A percentile compares a stretch with the other conserved stretches of the same genome.
These are phyloP conservation scores for Danaus melanippus DNA, from an alignment of 1,140 invertebrate species.

Conservation along the genomic window DNA sequence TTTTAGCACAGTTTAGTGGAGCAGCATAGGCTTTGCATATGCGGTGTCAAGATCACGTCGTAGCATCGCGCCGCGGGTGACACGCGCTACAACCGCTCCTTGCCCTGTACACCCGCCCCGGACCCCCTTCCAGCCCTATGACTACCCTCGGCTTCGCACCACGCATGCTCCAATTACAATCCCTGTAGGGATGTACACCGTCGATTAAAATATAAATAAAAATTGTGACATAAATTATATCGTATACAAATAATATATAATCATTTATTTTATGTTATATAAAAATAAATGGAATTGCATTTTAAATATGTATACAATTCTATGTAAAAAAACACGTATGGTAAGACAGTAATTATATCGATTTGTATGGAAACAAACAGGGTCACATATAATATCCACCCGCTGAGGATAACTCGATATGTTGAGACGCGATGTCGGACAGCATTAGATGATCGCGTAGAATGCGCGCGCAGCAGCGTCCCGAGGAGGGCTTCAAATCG, in stretches of 20 bases:
- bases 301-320: too few species aligned
- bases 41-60: conserved; percentile 67
- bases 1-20: conserved; percentile 19
- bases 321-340: too few species aligned
- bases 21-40: conserved; percentile 53
- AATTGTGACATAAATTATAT: too few species aligned
- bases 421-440: conserved; percentile 52
- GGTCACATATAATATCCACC: conserved; percentile 41
- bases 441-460: conserved; percentile 49
- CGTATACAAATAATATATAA: too few species aligned
- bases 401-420: conserved; percentile 60
- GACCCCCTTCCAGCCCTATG: conserved; percentile 39
- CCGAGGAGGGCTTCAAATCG: conserved; percentile 65
- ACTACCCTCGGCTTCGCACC: conserved; percentile 38
- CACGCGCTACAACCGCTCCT: conserved; percentile 32
- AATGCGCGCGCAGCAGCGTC: conserved; percentile 63
- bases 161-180: conserved; percentile 72
- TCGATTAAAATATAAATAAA: conserved; percentile 37
- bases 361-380: conserved; percentile 26
- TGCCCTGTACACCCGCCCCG: conserved; percentile 12
- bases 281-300: too few species aligned
- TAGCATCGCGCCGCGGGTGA: conserved; percentile 40
- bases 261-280: too few species aligned
- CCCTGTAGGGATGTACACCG: conserved; percentile 64
- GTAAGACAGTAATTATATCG: too few species aligned